Percentiles rank a stretch among this genome's conserved stretches.
These are phyloP conservation scores for Cherax quadricarinatus DNA, from an alignment of 1,140 invertebrate species.

Conservation along the genomic window DNA sequence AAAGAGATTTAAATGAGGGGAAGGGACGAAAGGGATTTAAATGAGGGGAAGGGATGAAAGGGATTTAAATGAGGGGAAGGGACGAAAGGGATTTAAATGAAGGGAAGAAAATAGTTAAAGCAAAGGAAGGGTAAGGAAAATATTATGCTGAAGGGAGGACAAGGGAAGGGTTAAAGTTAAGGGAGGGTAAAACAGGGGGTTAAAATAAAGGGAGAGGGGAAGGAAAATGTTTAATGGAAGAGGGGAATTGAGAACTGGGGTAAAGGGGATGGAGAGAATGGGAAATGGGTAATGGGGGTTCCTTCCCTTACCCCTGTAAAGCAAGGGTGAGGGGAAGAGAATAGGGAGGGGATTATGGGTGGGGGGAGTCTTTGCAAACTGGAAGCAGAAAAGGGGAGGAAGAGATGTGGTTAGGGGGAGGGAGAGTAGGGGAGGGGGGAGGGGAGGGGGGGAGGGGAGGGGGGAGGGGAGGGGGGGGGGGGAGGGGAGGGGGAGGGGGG, in stretches of 20 bases:
- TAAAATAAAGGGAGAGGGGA: not conserved
- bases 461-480: too few relatives aligned
- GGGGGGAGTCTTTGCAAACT: not conserved
- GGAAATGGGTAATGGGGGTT: not conserved
- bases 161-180: not conserved
- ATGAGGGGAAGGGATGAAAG: too few relatives aligned
- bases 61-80: too few relatives aligned
- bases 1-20: too few relatives aligned
- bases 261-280: not conserved
- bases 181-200: not conserved
- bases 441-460: too few relatives aligned
- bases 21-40: too few relatives aligned
- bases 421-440: too few relatives aligned
- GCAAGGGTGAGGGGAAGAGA: slow-evolving; percentile 18
- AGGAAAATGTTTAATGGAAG: not conserved
- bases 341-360: not conserved
- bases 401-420: too few relatives aligned
- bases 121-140: not conserved
- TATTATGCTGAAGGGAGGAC: not conserved
- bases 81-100: too few relatives aligned
- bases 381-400: not conserved
- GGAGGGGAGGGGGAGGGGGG: too few relatives aligned
- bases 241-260: not conserved
- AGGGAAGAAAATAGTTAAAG: too few relatives aligned
- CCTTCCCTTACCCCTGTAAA: not conserved